A percentile compares a stretch with the other conserved stretches of the same genome.
phyloP scores from a whole-genome alignment of 2,888 invertebrate genomes.

The Cylindroiulus punctatus region DNA sequence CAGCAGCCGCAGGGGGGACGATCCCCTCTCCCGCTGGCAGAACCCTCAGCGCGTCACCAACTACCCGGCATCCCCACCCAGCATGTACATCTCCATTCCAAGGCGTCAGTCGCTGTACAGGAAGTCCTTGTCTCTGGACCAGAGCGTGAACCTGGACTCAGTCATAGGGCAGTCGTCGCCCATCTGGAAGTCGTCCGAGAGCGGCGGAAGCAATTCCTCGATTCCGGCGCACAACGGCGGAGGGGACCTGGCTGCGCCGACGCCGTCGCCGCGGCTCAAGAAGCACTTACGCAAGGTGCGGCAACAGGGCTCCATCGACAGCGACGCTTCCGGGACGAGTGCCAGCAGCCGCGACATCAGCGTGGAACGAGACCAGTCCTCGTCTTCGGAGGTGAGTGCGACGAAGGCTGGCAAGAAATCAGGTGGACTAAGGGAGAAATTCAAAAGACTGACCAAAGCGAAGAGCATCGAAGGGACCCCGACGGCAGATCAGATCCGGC shows the following conservation, averaged over 20 bases:
- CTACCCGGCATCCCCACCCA: conserved; percentile 60
- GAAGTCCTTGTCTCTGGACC: conserved; percentile 79
- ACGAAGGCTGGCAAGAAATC: background rate
- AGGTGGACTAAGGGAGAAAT: conserved; percentile 71
- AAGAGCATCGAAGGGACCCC: conserved; percentile 78
- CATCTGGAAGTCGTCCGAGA: conserved; percentile 84
- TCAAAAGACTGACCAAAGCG: conserved; percentile 83
- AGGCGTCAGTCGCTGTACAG: conserved; percentile 69
- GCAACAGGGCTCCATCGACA: conserved; percentile 56
- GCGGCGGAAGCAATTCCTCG: conserved; percentile 79
- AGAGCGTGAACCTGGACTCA: conserved; percentile 69
- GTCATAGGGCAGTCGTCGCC: conserved; percentile 67
- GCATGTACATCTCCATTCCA: conserved; percentile 60
- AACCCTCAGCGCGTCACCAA: conserved; percentile 60
- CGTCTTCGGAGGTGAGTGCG: conserved; percentile 10
- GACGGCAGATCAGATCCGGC: conserved; percentile 60
- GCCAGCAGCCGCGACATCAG: conserved; percentile 54
- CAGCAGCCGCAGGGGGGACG: conserved; percentile 55
- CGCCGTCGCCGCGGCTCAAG: conserved; percentile 56
- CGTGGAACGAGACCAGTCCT: conserved; percentile 45
- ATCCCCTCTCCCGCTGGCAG: conserved; percentile 57
- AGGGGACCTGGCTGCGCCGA: conserved; percentile 51
- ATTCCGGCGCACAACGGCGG: conserved; percentile 73
- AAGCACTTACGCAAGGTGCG: conserved; percentile 44
- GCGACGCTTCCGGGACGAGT: conserved; percentile 51